Evolutionary conservation across 2,888 invertebrate genomes (phyloP), one percentile per base, ranked within the genome.

Genomic region (Encarsia formosa): DNA sequence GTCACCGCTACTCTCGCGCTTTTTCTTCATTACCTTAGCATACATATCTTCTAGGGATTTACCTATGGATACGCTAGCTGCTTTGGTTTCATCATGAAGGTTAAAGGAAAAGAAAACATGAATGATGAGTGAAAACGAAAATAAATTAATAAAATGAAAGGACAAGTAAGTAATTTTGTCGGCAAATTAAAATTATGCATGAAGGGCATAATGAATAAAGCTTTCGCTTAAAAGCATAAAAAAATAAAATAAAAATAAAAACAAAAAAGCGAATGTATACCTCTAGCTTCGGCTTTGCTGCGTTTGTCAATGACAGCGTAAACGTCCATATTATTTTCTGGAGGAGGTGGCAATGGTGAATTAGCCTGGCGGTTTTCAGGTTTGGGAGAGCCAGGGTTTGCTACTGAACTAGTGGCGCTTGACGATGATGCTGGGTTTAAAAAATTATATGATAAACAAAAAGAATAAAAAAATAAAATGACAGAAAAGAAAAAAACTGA

Each of bases 331-430:
- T 54, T 58, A 26, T 60, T 64, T 38, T 87, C 87, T 1, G 88
- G 88, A 2, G 90, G 88, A 3, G 91, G 91, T 5, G 91, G 91
- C 23, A 91, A 73, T 0, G 91, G 92, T 0, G 91, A 91, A 73
- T 92, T 92, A 1, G 91, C 91, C 71, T 90, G 90, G 2, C 92
- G 81, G 75, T 91, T 90, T 74, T 92, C 91, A 0, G 91, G 91
- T 70, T 91, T 91, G 0, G 91, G 91, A 0, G 91, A 91, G 13
- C 89, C 86, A n/a, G 87, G 76, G 63, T 86, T 87, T 24, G 85
- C 82, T 59, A 85, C 81, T 5, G 86, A 85, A 59, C 85, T 85
- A 15, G 81, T 81, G 58, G 83, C 85, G 63, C 81, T 78, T 1
- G 89, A 88, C 4, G 88, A 87, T 11, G 87, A 87, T 2, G 86